Base-by-base conservation (phyloP, 2,113 vertebrate genomes). In the Xiphorhynchus elegans region DNA sequence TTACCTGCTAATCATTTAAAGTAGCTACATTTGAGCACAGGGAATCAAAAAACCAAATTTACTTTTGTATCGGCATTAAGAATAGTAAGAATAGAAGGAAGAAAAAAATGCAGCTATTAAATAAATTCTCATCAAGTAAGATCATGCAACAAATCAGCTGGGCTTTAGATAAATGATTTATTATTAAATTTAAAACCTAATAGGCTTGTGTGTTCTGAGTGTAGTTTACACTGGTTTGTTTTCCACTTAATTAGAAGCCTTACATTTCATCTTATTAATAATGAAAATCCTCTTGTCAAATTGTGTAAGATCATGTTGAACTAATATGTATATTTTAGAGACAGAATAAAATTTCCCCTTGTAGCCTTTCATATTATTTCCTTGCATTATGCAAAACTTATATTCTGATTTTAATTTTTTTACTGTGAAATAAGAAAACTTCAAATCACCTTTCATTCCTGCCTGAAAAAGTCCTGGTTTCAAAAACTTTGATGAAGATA, bases 211-310 rank as follows among this genome's bases (percentile, higher is more conserved):
- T 94, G 85, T 92, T 96, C 92, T 72, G 47, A 88, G 29, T 52
- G 47, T 90, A 90, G 90, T 88, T 97, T 88, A 87, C 84, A 95
- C 28, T 94, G 95, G 63, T 89, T 97, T 95, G 66, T 95, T 97
- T 97, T 83, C 79, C 25, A 18, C 75, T 95, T 97, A 95, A 97
- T 97, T 97, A 96, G 95, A 95, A 96, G 66, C 68, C 84, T 94
- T 90, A 74, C 46, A 70, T 97, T 94, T 93, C 69, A 84, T 90
- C 93, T 93, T 95, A 88, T 96, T 96, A 97, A 97, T 96, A 97
- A 96, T 88, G 68, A 87, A 97, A 95, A 93, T 83, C 40, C 31
- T 70, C 86, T 92, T 96, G 94, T 97, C 74, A 92, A 95, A 80
- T 93, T 89, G 73, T 80, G 19, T 75, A 89, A 90, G 58, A 95